Base-by-base conservation (phyloP, 2,113 vertebrate genomes). In the Nymphicus hollandicus region DNA sequence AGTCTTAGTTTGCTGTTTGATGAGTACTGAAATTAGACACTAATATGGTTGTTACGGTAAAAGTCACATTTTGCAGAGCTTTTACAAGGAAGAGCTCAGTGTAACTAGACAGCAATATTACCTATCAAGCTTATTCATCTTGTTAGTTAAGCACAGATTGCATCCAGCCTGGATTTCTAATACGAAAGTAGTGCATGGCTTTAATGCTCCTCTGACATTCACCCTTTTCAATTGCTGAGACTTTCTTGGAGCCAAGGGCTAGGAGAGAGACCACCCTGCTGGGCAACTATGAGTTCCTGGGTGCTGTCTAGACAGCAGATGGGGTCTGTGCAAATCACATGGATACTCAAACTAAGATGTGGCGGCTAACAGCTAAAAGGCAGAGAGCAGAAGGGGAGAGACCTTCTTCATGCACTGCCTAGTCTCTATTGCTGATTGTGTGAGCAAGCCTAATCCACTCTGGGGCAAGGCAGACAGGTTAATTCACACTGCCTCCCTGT, bases 261-360 rank as follows among this genome's bases (percentile, higher is more conserved):
- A 52, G 19, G 66, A 73, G 44, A 82, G 90, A 91, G 71, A 83
- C 79, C 63, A 58, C n/a, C n/a, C 28, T 69, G 50, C 49, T 70
- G 90, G 94, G 71, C 88, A 93, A 56, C 25, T 79, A 27, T 19
- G n/a, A 77, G 82, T 83, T 90, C 53, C 64, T 93, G 80, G 58
- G 86, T 88, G 68, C 86, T 1, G 60, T 97, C 92, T 96, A 94
- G 90, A 92, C 41, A 0, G 74, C 94, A 95, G 88, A 82, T 91
- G 85, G 69, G 29, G 24, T 69, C 71, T 90, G 72, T 93, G 85
- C 71, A 95, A 95, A 96, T 95, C 10, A 33, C 37, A 53, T 0
- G 0, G 71, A 86, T 58, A 58, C 49, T 80, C 44, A 20, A 65
- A n/a, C 53, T 77, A 50, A 69, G 27, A 89, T 29, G 13, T 3